phyloP scores from a whole-genome alignment of 1,140 invertebrate genomes.

The Akabosia matsudoensis region DNA sequence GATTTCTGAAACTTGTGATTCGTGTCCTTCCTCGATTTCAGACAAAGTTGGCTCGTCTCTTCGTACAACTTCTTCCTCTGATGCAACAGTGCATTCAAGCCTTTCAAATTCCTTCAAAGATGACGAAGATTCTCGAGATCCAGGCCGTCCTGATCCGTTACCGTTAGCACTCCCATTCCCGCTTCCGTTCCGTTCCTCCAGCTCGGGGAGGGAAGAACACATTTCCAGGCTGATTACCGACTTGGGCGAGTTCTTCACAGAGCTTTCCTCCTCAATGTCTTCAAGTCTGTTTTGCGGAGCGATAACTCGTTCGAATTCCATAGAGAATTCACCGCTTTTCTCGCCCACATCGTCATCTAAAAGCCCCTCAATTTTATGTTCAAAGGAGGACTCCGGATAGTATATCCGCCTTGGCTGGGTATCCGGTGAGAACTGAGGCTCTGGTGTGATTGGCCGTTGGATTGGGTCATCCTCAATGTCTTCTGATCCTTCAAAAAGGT shows the following conservation, averaged over 20 bases:
- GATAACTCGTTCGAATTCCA: slow-evolving; percentile 25
- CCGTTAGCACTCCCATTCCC: slow-evolving; percentile 32
- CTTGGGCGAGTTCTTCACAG: slow-evolving; percentile 43
- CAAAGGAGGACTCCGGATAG: slow-evolving; percentile 42
- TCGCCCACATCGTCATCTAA: slow-evolving; percentile 27
- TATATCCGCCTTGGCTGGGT: slow-evolving; percentile 48
- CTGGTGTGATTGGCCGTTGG: slow-evolving; percentile 56
- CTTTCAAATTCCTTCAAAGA: slow-evolving; percentile 75
- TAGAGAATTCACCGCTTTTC: neutral
- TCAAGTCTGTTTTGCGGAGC: slow-evolving; percentile 32
- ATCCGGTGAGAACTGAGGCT: slow-evolving; percentile 50
- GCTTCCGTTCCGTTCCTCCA: slow-evolving; percentile 18
- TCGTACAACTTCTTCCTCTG: slow-evolving; percentile 78
- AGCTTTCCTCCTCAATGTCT: slow-evolving; percentile 45
- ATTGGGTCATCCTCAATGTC: slow-evolving; percentile 53
- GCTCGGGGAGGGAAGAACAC: slow-evolving; percentile 31
- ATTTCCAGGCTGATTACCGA: slow-evolving; percentile 42
- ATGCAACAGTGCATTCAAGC: slow-evolving; percentile 81
- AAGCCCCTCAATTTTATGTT: slow-evolving; percentile 14
- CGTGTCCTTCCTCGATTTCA: slow-evolving; percentile 66
- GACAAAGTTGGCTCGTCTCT: slow-evolving; percentile 79
- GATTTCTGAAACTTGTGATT: slow-evolving; percentile 60
- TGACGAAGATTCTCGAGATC: slow-evolving; percentile 39
- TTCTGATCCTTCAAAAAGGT: slow-evolving; percentile 38
- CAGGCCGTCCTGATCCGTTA: slow-evolving; percentile 26